Evolutionary conservation across 2,113 vertebrate genomes (phyloP).

Genomic region (Beaufortia kweichowensis): DNA sequence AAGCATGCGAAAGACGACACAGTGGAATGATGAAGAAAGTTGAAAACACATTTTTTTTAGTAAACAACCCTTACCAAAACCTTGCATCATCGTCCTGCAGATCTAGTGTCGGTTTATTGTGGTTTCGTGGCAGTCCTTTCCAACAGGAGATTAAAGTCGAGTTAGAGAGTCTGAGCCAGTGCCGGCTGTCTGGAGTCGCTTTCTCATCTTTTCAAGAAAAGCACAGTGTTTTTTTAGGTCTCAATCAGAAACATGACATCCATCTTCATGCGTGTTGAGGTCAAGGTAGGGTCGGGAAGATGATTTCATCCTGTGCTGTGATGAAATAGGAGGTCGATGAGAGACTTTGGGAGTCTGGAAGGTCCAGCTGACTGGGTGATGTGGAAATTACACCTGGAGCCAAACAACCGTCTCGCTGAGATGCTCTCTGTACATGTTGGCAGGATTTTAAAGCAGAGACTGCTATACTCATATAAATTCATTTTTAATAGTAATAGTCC

Average conservation of each 20-base stretch:
- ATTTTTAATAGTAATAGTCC: background rate
- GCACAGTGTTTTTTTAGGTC: conserved; percentile 52
- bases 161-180: conserved; percentile 32
- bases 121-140: conserved; percentile 45
- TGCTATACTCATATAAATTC: background rate
- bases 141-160: conserved; percentile 59
- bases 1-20: background rate
- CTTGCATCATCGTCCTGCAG: conserved; percentile 43
- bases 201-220: conserved; percentile 35
- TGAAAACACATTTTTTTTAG: conserved; percentile 54
- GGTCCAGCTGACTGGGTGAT: conserved; percentile 40
- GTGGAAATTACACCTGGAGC: conserved; percentile 29
- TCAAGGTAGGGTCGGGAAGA: conserved; percentile 25
- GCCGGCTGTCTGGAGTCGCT: conserved; percentile 21
- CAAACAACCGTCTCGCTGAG: background rate
- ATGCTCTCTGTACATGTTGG: background rate
- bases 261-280: conserved; percentile 47
- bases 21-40: conserved; percentile 3
- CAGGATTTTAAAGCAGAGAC: background rate
- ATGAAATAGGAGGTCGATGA: conserved; percentile 52
- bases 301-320: conserved; percentile 54
- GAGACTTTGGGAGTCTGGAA: conserved; percentile 35
- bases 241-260: conserved; percentile 57
- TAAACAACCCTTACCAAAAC: conserved; percentile 45
- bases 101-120: conserved; percentile 53